A percentile compares a stretch with the other conserved stretches of the same genome.
phyloP scores from a whole-genome alignment of 2,888 invertebrate species.

The Dryocosmus kuriphilus region DNA sequence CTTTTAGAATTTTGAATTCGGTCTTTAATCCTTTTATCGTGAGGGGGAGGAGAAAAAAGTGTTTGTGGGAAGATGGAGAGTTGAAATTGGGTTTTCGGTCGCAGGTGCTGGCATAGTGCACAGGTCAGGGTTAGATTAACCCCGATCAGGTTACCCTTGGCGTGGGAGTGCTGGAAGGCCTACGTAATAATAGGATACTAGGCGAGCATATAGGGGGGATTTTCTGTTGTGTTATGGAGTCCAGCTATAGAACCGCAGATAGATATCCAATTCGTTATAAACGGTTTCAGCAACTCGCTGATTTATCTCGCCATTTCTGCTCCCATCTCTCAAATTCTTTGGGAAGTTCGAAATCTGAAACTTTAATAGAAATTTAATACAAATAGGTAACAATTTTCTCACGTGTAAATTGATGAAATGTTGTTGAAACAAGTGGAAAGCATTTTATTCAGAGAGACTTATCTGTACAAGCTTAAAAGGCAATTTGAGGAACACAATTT shows the following conservation, averaged over 20 bases:
- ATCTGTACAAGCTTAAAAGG: background rate
- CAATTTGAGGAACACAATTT: too few species aligned
- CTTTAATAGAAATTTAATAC: background rate
- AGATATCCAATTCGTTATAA: conserved; percentile 65
- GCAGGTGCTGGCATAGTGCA: conserved; percentile 68
- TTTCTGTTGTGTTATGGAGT: conserved; percentile 14
- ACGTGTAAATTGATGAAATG: background rate
- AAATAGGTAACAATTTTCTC: background rate
- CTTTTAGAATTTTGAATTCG: background rate
- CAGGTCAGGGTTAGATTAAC: conserved; percentile 77
- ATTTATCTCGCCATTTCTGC: conserved; percentile 62
- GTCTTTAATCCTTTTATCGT: background rate
- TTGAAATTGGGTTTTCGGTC: conserved; percentile 60
- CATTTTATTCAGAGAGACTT: background rate
- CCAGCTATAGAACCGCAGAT: conserved; percentile 50
- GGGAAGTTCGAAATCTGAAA: background rate
- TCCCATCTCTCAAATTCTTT: conserved; percentile 1
- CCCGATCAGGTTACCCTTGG: conserved; percentile 76
- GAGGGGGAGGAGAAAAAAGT: conserved; percentile 48
- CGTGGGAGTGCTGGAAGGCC: conserved; percentile 75
- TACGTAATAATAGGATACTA: conserved; percentile 74
- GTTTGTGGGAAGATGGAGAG: conserved; percentile 61
- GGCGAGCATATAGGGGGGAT: conserved; percentile 49
- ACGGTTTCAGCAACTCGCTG: conserved; percentile 65
- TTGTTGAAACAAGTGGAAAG: background rate